Base-by-base conservation (phyloP, 2,888 invertebrate genomes). In the Nomada fabriciana region DNA sequence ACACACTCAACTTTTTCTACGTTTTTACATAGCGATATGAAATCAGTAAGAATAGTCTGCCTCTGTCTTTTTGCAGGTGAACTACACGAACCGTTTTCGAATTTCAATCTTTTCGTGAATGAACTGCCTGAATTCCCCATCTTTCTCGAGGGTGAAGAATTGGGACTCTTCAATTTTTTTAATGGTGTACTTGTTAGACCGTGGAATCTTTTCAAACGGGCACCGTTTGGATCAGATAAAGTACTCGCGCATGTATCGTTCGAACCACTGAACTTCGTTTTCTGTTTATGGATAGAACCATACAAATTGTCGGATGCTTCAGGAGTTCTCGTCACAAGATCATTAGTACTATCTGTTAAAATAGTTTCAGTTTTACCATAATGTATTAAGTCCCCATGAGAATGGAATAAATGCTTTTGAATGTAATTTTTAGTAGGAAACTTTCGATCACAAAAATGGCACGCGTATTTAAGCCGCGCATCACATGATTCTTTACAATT, bases 341-440 rank as follows among this genome's bases (percentile, higher is more conserved):
- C 18, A 4, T 2, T 20, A 15, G 15, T 15, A 50, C 3, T 1
- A 7, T n/a, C 4, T 20, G 13, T 23, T 23, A 2, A 5, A 23
- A 15, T 2, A 4, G 7, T 36, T 18, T 65, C 10, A 11, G 0
- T 43, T 63, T 25, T 18, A 4, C 18, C 29, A 36, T 10, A 10
- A 10, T 1, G 1, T 43, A 87, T 64, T 13, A 65, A 20, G 0
- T 71, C 52, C 0, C 0, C 0, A 36, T 89, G 89, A 0, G 0
- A 0, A 43, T 89, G 89, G 53, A 80, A 83, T 10, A 89, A 20
- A 47, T 89, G 89, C 23, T 63, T 20, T 65, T 89, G 89, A 2
- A 89, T 3, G 5, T 11, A 0, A 0, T 0, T 0, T 36, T 84
- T 85, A 0, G 0, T 1, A 1, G 3, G 9, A 25, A 77, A 85